Conservation (phyloP, 1,140 invertebrate genomes). For the Drosophila novamexicana region DNA sequence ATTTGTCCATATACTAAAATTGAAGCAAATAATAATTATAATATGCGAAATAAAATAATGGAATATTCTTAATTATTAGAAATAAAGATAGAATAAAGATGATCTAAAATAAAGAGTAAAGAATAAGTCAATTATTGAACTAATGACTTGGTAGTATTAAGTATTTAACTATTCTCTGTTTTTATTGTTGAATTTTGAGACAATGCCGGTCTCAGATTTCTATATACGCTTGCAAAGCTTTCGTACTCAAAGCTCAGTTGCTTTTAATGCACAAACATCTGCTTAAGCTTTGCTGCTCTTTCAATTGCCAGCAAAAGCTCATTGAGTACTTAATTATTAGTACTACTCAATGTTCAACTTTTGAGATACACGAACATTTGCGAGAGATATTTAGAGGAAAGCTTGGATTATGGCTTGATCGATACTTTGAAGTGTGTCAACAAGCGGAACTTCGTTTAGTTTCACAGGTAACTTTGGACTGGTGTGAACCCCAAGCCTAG, state of each 20-base stretch:
- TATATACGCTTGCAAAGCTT: background rate
- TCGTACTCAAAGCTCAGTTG: background rate
- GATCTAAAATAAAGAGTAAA: no score
- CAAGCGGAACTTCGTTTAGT: conserved; percentile 20
- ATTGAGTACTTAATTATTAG: no score
- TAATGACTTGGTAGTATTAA: background rate
- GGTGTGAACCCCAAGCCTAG: conserved; percentile 10
- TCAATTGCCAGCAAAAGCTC: background rate
- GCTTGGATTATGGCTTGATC: background rate
- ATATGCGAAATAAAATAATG: no score
- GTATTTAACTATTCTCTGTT: background rate
- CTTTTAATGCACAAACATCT: background rate
- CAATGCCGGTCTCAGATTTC: background rate
- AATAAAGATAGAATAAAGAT: no score
- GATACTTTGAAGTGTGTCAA: background rate
- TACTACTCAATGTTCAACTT: background rate
- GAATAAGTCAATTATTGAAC: background rate
- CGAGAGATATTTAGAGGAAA: background rate
- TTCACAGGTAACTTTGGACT: background rate
- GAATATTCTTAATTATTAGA: no score
- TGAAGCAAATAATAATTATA: no score
- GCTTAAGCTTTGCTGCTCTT: background rate
- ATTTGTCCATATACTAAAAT: no score
- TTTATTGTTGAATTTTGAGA: background rate
- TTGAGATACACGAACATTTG: background rate